phyloP scores from a whole-genome alignment of 2,113 vertebrate species.

The Aptenodytes patagonicus region DNA sequence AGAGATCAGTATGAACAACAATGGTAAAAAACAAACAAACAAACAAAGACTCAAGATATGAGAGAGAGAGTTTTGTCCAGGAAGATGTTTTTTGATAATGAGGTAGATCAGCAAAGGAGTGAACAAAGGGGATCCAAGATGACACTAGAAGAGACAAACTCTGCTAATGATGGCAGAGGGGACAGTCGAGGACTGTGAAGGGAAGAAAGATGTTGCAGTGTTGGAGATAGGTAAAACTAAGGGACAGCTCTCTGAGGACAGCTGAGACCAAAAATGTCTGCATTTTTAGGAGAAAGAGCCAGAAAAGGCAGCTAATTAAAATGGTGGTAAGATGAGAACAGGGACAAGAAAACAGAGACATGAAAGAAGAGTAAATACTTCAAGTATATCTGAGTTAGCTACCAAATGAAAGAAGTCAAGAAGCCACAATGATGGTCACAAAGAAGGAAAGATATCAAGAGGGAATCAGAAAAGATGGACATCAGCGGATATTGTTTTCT shows the following conservation, averaged over 20 bases:
- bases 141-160: not conserved
- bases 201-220: not conserved
- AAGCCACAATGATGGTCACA: not conserved
- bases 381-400: not conserved
- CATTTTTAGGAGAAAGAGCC: not conserved
- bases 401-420: not conserved
- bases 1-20: not conserved
- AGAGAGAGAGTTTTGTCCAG: not conserved
- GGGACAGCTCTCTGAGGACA: not conserved
- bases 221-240: not conserved
- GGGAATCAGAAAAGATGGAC: not conserved
- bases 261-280: not conserved
- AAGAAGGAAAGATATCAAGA: not conserved
- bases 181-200: not conserved
- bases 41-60: not conserved
- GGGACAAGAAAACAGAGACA: not conserved
- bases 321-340: not conserved
- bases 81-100: not conserved
- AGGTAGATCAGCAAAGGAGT: not conserved
- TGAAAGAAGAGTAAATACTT: constrained; percentile 2
- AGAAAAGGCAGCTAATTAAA: not conserved
- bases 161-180: not conserved
- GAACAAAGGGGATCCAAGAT: not conserved
- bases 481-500: not conserved
- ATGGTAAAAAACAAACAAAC: not conserved